Evolutionary conservation across 2,797 vertebrate species (phyloP).

Genomic region (Gouania willdenowi): DNA sequence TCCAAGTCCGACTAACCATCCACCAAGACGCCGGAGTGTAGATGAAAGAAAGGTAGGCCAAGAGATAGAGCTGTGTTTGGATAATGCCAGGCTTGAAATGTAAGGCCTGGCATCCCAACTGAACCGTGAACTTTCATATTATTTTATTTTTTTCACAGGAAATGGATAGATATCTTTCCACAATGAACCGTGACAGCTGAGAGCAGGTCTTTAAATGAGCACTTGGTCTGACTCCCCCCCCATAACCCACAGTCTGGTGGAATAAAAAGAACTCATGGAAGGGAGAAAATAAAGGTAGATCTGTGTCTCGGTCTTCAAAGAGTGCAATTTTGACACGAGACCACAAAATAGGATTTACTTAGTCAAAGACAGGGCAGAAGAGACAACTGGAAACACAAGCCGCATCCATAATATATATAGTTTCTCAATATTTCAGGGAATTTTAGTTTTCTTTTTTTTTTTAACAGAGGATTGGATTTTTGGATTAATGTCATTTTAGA

Average conservation of each 20-base stretch:
- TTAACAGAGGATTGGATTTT: not conserved
- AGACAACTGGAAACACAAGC: not conserved
- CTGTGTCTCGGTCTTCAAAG: conserved; percentile 1
- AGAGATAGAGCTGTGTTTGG: conserved; percentile 32
- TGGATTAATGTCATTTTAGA: conserved; percentile 10
- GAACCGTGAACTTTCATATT: conserved; percentile 36
- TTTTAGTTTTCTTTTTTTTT: not conserved
- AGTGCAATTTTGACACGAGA: not conserved
- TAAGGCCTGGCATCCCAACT: conserved; percentile 22
- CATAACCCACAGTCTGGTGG: conserved; percentile 29
- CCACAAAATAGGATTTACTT: conserved; percentile 1
- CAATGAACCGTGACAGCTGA: conserved; percentile 45
- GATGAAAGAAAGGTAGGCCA: conserved; percentile 41
- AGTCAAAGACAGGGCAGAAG: not conserved
- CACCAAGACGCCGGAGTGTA: conserved; percentile 58
- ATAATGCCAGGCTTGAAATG: conserved; percentile 48
- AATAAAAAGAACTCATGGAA: conserved; percentile 37
- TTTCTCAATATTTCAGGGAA: conserved; percentile 1
- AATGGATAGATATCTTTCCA: conserved; percentile 50
- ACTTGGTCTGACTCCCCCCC: conserved; percentile 39
- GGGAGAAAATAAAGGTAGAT: conserved; percentile 9
- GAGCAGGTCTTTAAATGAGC: conserved; percentile 44
- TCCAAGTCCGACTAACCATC: conserved; percentile 42
- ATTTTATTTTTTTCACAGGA: conserved; percentile 8
- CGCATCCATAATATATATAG: too few species aligned